Evolutionary conservation across 2,113 vertebrate species (phyloP), one percentile per base, ranked within the genome.

Genomic region (Anolis sagrei): DNA sequence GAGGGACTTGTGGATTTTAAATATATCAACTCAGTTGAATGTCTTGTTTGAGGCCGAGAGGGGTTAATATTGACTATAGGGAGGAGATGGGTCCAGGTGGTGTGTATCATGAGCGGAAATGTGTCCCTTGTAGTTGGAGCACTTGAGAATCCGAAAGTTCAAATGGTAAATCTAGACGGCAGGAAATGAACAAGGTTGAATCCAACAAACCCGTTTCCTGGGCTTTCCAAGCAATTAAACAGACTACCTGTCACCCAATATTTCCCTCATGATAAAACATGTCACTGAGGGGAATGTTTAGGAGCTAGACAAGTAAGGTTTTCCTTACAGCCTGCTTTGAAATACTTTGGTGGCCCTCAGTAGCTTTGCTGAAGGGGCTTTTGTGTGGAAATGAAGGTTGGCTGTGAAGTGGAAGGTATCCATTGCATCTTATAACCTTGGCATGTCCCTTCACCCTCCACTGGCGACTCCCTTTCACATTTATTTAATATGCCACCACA

Each of bases 111-210:
- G 61, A 87, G 82, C 66, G 83, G 89, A 90, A 96, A 95, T 19
- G 85, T 90, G 89, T 90, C 92, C 90, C 92, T 96, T 3, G 0
- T 89, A 87, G 93, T 95, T 95, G 88, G 92, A 93, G 94, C 93
- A 94, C 91, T 88, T 51, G 92, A 93, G 92, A 81, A 88, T 90
- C 73, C 90, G 94, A 96, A 94, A 95, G 95, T 92, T 76, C 92
- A 89, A 94, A 90, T 5, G 96, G 95, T 96, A 96, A 97, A 97
- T 96, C 96, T 95, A 87, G 83, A 92, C 39, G 92, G 92, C 95
- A 95, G 95, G 95, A 96, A 96, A 90, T 95, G 93, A 95, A 90
- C 89, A 88, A 82, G 73, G 84, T 58, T 73, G 87, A 94, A 87
- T 86, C 83, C 82, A 93, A 79, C 87, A 90, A 89, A 90, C 88